A percentile compares a stretch with the other conserved stretches of the same genome.
phyloP scores from a whole-genome alignment of 1,140 invertebrate genomes.

The Drosophila arawakana region DNA sequence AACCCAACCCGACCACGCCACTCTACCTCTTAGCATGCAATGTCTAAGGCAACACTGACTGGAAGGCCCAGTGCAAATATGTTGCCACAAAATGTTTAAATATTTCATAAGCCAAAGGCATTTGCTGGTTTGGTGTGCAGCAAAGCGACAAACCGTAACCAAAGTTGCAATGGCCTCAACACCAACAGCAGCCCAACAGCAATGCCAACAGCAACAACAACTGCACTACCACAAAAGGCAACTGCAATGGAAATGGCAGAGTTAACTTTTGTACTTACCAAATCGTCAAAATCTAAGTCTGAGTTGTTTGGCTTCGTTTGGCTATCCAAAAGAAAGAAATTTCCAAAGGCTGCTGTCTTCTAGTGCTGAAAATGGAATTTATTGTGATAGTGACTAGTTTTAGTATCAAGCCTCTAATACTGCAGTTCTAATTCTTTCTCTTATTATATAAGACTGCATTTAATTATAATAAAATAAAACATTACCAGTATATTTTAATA shows the following conservation, averaged over 20 bases:
- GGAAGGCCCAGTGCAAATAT: slow-evolving; percentile 68
- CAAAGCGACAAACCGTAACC: slow-evolving; percentile 57
- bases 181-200: slow-evolving; percentile 31
- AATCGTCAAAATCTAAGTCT: slow-evolving; percentile 62
- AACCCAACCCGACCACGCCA: background rate
- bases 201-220: slow-evolving; percentile 16
- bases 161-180: slow-evolving; percentile 34
- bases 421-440: too few relatives aligned
- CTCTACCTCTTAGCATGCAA: background rate
- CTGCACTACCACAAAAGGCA: slow-evolving; percentile 7
- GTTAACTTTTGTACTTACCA: slow-evolving; percentile 67
- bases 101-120: slow-evolving; percentile 81
- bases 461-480: too few relatives aligned
- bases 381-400: too few relatives aligned
- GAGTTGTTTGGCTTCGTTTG: background rate
- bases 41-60: slow-evolving; percentile 19
- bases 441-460: too few relatives aligned
- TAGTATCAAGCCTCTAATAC: too few relatives aligned
- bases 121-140: slow-evolving; percentile 44
- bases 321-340: too few relatives aligned
- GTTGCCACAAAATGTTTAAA: slow-evolving; percentile 80
- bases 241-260: slow-evolving; percentile 33
- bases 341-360: slow-evolving; percentile 5
- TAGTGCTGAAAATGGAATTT: too few relatives aligned
- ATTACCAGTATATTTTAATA: too few relatives aligned